Evolutionary conservation across 2,113 vertebrate species (phyloP).

Genomic region (Telmatochromis sp.): DNA sequence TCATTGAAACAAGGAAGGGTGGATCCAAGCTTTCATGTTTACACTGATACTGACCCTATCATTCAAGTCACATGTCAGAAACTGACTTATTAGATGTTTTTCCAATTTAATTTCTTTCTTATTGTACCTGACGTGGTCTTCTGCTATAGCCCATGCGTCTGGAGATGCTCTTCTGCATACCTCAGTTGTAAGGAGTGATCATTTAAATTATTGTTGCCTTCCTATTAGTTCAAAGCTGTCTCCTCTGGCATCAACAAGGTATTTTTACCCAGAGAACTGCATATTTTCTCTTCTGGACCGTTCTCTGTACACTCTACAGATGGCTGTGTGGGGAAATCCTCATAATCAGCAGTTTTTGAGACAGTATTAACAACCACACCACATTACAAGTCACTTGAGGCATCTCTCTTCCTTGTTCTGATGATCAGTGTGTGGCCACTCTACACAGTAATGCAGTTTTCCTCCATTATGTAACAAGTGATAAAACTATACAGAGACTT

Average conservation of each 20-base stretch:
- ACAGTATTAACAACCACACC: accelerated
- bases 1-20: neutral
- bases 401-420: neutral
- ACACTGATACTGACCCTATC: neutral
- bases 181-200: neutral
- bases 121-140: neutral
- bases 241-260: neutral
- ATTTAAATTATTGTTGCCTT: neutral
- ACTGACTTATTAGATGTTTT: neutral
- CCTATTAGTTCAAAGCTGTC: neutral
- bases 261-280: neutral
- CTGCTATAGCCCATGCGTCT: neutral
- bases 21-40: neutral
- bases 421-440: neutral
- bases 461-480: neutral
- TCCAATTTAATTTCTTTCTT: neutral
- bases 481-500: neutral
- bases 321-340: neutral
- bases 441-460: neutral
- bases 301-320: neutral
- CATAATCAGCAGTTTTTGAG: neutral
- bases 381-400: neutral
- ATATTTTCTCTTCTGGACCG: neutral
- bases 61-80: neutral
- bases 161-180: neutral